Conservation (phyloP, 2,113 vertebrate genomes). For the Candoia aspera region DNA sequence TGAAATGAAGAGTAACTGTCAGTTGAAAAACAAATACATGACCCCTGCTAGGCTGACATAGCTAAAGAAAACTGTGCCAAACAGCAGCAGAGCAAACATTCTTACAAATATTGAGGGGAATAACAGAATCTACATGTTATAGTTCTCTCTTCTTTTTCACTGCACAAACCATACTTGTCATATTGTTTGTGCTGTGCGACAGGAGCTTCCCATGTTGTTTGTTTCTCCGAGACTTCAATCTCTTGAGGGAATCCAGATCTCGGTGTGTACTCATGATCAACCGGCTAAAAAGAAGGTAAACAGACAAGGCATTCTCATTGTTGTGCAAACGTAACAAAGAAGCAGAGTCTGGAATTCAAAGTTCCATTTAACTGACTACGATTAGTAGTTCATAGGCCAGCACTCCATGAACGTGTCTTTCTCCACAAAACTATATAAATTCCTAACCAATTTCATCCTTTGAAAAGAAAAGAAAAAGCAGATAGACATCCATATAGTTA, state of each 20-base stretch:
- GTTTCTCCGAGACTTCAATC: constrained; percentile 36
- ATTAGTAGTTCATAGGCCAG: background rate
- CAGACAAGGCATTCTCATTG: background rate
- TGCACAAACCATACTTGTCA: background rate
- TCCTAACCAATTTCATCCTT: background rate
- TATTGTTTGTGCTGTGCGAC: background rate
- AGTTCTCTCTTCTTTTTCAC: constrained; percentile 41
- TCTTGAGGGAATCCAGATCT: constrained; percentile 64
- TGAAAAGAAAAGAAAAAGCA: background rate
- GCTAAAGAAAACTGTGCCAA: background rate
- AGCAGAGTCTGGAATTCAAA: background rate
- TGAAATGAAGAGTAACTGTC: background rate
- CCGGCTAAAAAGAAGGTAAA: constrained; percentile 51
- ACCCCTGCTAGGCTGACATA: background rate
- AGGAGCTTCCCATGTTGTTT: constrained; percentile 1
- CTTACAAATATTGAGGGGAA: background rate
- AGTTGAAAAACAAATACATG: background rate
- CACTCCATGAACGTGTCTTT: background rate
- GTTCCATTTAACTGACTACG: background rate
- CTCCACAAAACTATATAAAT: background rate
- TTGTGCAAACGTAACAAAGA: background rate
- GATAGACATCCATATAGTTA: background rate
- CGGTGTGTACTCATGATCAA: constrained; percentile 68
- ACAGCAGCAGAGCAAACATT: background rate
- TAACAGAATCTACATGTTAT: background rate